Conservation (phyloP, 2,888 invertebrate genomes). For the Leptinotarsa tumamoca region DNA sequence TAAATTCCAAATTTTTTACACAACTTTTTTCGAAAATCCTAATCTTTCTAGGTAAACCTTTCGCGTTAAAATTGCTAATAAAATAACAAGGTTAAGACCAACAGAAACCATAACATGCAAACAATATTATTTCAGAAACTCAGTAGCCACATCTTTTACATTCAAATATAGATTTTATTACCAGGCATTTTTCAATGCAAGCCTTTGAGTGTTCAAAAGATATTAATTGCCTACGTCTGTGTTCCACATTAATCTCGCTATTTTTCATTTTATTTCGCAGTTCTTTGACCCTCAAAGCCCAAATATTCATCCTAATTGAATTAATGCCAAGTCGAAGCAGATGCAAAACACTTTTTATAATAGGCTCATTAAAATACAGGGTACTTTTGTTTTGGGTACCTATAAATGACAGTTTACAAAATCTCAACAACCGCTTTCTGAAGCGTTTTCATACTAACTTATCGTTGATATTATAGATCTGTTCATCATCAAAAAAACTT, state of each 20-base stretch:
- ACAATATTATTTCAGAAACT: neutral
- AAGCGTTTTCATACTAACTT: too few relatives aligned
- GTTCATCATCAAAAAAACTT: too few relatives aligned
- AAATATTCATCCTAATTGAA: conserved; percentile 41
- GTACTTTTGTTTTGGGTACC: neutral
- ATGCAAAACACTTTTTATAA: conserved; percentile 28
- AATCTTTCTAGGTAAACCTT: too few relatives aligned
- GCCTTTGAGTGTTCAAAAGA: conserved; percentile 41
- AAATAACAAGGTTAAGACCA: too few relatives aligned
- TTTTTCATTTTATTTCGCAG: conserved; percentile 36
- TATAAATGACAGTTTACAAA: neutral
- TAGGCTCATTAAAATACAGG: neutral
- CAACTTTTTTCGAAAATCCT: too few relatives aligned
- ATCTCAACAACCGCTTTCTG: too few relatives aligned
- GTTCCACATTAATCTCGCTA: conserved; percentile 46
- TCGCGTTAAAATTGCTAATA: too few relatives aligned
- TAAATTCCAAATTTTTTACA: too few relatives aligned
- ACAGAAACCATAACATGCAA: neutral
- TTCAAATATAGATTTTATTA: conserved; percentile 47
- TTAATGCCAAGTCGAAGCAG: conserved; percentile 38
- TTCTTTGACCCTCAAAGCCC: conserved; percentile 40
- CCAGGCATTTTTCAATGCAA: conserved; percentile 45
- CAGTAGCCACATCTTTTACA: neutral
- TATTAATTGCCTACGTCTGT: conserved; percentile 55
- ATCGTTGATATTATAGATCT: too few relatives aligned